Evolutionary conservation across 2,888 invertebrate genomes (phyloP).

Genomic region (Uloborus plumipes): DNA sequence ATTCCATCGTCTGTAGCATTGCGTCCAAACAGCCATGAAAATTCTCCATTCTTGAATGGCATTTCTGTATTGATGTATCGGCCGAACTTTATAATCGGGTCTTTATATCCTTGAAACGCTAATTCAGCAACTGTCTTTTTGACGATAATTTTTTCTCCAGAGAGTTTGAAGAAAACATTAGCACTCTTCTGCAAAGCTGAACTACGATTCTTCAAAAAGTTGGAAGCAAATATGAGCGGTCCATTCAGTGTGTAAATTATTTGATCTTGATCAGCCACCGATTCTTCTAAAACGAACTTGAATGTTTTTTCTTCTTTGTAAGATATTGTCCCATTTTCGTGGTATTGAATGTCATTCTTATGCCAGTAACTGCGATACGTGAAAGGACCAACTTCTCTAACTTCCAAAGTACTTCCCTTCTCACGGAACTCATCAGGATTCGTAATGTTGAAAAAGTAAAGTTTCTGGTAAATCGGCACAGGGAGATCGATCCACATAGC

Average conservation of each 20-base stretch:
- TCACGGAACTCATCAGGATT: slow-evolving; percentile 40
- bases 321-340: slow-evolving; percentile 68
- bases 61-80: background rate
- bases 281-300: slow-evolving; percentile 67
- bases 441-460: slow-evolving; percentile 63
- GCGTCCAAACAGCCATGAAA: slow-evolving; percentile 57
- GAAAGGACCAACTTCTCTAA: slow-evolving; percentile 62
- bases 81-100: slow-evolving; percentile 23
- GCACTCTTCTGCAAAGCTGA: background rate
- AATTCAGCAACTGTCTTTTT: slow-evolving; percentile 45
- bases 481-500: slow-evolving; percentile 62
- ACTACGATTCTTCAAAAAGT: background rate
- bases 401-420: slow-evolving; percentile 9
- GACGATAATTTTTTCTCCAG: slow-evolving; percentile 39
- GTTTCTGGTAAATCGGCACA: slow-evolving; percentile 56
- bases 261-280: slow-evolving; percentile 67
- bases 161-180: slow-evolving; percentile 14
- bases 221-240: slow-evolving; percentile 63
- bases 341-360: slow-evolving; percentile 68
- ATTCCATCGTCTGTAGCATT: slow-evolving; percentile 63
- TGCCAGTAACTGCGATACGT: slow-evolving; percentile 50
- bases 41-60: slow-evolving; percentile 46
- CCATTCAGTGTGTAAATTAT: slow-evolving; percentile 67
- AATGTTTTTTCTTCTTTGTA: slow-evolving; percentile 68
- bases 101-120: slow-evolving; percentile 56